Conservation (phyloP, 1,140 invertebrate species). For the Drosophila tsacasi region DNA sequence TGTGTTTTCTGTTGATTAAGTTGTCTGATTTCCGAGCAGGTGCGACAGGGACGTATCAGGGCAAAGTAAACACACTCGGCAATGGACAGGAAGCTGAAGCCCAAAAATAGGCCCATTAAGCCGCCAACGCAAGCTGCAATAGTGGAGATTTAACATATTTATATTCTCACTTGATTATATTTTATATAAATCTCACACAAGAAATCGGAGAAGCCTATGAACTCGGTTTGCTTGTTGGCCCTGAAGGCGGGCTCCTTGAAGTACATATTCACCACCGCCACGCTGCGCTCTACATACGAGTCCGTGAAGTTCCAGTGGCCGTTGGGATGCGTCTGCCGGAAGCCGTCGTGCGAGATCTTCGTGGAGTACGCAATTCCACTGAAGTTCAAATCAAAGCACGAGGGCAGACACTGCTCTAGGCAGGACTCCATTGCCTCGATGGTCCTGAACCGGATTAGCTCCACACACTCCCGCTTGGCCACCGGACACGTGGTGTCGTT, state of each 20-base stretch:
- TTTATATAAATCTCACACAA: conserved; percentile 85
- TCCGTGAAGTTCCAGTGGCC: conserved; percentile 87
- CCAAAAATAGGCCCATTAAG: conserved; percentile 91
- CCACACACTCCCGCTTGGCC: conserved; percentile 54
- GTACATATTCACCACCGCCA: conserved; percentile 90
- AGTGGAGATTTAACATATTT: not conserved
- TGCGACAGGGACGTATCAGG: conserved; percentile 87
- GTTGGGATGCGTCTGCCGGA: conserved; percentile 42
- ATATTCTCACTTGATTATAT: too few species aligned
- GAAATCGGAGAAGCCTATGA: conserved; percentile 91
- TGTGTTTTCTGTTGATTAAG: conserved; percentile 13
- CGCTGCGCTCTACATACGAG: conserved; percentile 90
- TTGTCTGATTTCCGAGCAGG: conserved; percentile 53
- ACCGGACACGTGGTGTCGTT: conserved; percentile 70
- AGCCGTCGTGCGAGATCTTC: conserved; percentile 71
- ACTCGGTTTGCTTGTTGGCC: conserved; percentile 89
- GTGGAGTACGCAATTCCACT: conserved; percentile 86
- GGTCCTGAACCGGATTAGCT: conserved; percentile 58
- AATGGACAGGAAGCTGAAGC: conserved; percentile 92
- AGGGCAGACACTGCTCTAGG: conserved; percentile 88
- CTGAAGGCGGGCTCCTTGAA: conserved; percentile 90
- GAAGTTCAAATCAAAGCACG: conserved; percentile 89
- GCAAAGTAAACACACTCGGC: conserved; percentile 91
- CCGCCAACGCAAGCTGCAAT: conserved; percentile 90
- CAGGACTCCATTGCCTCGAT: conserved; percentile 54